Evolutionary conservation across 92 coral and sea anemone genomes (phyloP).

Genomic region (Phenganax marumi): DNA sequence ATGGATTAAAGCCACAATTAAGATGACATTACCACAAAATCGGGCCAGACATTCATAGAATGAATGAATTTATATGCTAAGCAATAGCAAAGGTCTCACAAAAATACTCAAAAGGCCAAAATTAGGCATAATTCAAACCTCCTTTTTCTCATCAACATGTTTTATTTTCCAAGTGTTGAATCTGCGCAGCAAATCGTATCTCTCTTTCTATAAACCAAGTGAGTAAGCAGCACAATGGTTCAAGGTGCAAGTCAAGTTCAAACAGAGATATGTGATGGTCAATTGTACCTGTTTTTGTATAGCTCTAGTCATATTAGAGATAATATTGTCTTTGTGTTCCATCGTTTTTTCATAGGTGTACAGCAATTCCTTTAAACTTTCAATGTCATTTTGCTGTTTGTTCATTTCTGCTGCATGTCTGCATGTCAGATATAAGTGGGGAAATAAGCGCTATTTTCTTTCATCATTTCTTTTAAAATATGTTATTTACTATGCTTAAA

Average conservation of each 20-base stretch:
- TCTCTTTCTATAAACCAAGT: constrained; percentile 63
- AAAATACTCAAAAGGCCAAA: too few relatives aligned
- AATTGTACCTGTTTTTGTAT: constrained; percentile 82
- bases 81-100: too few relatives aligned
- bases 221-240: neutral
- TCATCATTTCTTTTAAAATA: neutral
- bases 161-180: constrained; percentile 85
- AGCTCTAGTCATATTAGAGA: constrained; percentile 84
- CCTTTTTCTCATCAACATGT: constrained; percentile 86
- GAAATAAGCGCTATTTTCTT: neutral
- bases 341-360: constrained; percentile 86
- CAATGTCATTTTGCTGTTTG: constrained; percentile 84
- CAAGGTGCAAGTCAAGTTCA: neutral
- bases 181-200: constrained; percentile 75
- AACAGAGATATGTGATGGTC: neutral
- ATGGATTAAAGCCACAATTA: neutral
- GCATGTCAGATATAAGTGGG: neutral
- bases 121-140: constrained; percentile 49
- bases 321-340: constrained; percentile 82
- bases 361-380: constrained; percentile 84
- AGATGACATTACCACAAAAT: neutral
- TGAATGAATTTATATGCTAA: too few relatives aligned
- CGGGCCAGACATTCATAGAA: too few relatives aligned
- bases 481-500: too few relatives aligned
- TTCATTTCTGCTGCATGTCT: constrained; percentile 90